These are phyloP conservation scores for Bombus balteatus DNA, from an alignment of 1,140 invertebrate species.

Conservation along the genomic window DNA sequence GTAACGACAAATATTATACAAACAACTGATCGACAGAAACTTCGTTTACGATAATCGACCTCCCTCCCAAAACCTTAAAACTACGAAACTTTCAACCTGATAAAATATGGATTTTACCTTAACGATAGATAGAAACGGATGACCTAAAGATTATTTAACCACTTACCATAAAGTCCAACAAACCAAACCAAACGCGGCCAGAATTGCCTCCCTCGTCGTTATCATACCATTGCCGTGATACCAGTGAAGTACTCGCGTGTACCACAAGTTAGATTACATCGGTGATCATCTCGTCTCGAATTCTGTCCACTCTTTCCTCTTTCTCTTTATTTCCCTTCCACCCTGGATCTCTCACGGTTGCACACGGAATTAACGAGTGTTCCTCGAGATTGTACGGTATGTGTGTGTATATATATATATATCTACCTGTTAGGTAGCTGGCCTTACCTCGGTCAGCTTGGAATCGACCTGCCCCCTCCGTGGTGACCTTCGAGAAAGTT, in stretches of 20 bases:
- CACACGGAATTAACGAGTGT: constrained; percentile 37
- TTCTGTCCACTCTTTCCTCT: neutral
- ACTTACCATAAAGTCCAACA: neutral
- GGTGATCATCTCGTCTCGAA: constrained; percentile 5
- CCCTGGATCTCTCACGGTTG: neutral
- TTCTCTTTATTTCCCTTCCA: neutral
- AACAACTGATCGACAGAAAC: too few relatives aligned
- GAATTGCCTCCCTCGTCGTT: neutral
- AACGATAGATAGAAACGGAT: too few relatives aligned
- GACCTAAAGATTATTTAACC: neutral
- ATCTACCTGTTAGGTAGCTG: constrained; percentile 67
- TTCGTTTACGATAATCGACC: too few relatives aligned
- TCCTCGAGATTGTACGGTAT: constrained; percentile 20
- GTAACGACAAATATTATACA: too few relatives aligned
- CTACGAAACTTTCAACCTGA: neutral
- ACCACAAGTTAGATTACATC: neutral
- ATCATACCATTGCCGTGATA: constrained; percentile 16
- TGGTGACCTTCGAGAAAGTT: constrained; percentile 69
- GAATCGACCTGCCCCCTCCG: constrained; percentile 61
- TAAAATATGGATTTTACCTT: too few relatives aligned
- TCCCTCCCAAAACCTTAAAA: too few relatives aligned
- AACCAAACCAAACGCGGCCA: neutral
- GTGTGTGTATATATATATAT: constrained; percentile 26
- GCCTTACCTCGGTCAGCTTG: constrained; percentile 34
- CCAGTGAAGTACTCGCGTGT: neutral